phyloP scores from a whole-genome alignment of 2,888 invertebrate genomes.

The Pilophorus perplexus region DNA sequence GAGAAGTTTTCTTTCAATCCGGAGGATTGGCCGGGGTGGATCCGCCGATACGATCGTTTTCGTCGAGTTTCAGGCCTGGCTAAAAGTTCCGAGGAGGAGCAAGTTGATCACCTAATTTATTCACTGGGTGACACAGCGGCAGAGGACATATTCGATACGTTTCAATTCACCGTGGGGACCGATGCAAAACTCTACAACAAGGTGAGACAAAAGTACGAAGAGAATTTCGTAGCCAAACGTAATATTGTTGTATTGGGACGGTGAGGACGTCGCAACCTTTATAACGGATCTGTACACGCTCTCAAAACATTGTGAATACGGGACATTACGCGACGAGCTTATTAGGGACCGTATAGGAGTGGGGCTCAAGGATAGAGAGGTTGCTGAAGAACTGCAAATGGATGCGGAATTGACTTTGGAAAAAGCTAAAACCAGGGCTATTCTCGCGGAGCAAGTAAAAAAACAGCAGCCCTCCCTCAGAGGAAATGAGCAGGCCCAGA shows the following conservation, averaged over 20 bases:
- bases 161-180: slow-evolving; percentile 7
- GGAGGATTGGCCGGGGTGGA: slow-evolving; percentile 25
- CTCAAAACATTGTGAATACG: neutral
- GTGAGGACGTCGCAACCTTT: neutral
- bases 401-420: neutral
- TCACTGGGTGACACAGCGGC: slow-evolving; percentile 2
- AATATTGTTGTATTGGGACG: neutral
- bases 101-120: slow-evolving; percentile 11
- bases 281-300: slow-evolving; percentile 5
- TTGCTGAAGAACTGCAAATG: slow-evolving; percentile 8
- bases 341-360: neutral
- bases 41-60: slow-evolving; percentile 13
- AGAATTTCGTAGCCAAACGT: neutral
- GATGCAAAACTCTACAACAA: neutral
- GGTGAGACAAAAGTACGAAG: slow-evolving; percentile 1
- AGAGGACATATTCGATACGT: slow-evolving; percentile 4
- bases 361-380: neutral
- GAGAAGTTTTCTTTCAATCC: slow-evolving; percentile 13
- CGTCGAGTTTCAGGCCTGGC: slow-evolving; percentile 13
- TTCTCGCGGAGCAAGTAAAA: slow-evolving; percentile 7
- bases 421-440: neutral
- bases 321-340: neutral
- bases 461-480: slow-evolving; percentile 11
- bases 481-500: neutral
- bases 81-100: neutral